phyloP scores from a whole-genome alignment of 2,113 vertebrate species.

The Myiagra hebetior region DNA sequence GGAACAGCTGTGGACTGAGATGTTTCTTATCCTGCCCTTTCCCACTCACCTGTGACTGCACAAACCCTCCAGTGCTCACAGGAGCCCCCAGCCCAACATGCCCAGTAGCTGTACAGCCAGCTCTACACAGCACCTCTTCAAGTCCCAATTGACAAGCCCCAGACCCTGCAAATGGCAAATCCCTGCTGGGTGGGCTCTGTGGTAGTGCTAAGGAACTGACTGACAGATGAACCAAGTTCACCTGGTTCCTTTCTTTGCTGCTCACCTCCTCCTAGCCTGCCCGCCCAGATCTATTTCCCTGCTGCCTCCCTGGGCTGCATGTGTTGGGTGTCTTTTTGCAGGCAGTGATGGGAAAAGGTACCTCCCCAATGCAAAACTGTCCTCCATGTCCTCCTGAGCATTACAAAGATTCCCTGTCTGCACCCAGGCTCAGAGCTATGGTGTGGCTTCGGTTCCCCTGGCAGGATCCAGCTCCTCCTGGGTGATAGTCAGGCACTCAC shows the following conservation, averaged over 20 bases:
- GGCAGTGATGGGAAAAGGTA: neutral
- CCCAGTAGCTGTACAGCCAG: neutral
- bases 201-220: neutral
- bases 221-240: neutral
- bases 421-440: neutral
- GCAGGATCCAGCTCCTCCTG: neutral
- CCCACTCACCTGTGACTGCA: neutral
- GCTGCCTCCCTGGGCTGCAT: neutral
- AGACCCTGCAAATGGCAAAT: neutral
- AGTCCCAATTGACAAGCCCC: neutral
- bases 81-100: fast-evolving
- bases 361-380: neutral
- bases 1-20: neutral
- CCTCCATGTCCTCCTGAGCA: neutral
- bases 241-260: neutral
- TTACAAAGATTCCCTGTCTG: neutral
- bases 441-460: fast-evolving
- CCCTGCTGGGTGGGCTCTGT: neutral
- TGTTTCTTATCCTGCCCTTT: neutral
- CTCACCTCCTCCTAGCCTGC: neutral
- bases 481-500: neutral
- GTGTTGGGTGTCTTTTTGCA: neutral
- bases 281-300: fast-evolving
- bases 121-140: neutral
- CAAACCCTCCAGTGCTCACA: neutral